These are phyloP conservation scores for Euura saliciscinereae DNA, from an alignment of 1,140 invertebrate genomes.

Conservation along the genomic window DNA sequence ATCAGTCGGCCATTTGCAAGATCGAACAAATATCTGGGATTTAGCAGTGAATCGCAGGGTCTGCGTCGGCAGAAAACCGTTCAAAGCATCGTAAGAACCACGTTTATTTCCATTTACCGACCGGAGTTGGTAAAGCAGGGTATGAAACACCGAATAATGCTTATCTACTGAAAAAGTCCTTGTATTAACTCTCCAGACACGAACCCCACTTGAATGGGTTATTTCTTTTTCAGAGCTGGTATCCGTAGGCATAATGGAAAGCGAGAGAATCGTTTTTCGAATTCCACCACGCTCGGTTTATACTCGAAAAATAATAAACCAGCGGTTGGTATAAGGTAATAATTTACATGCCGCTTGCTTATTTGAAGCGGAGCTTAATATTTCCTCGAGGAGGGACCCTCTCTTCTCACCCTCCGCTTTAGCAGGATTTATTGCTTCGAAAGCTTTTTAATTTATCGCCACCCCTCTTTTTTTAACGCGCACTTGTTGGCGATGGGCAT, in stretches of 20 bases:
- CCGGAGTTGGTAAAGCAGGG: no score
- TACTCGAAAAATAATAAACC: background rate
- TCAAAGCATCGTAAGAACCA: no score
- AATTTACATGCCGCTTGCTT: background rate
- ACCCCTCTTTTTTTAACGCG: background rate
- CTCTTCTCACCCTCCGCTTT: background rate
- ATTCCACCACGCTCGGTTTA: background rate
- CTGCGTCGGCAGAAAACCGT: no score
- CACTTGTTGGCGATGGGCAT: background rate
- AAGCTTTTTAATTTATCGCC: background rate
- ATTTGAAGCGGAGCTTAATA: slow-evolving; percentile 1
- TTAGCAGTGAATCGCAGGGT: no score
- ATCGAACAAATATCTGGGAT: no score
- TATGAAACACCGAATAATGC: no score
- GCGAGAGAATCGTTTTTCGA: background rate
- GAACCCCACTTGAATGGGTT: background rate
- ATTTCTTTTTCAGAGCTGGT: background rate
- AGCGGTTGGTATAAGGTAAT: background rate
- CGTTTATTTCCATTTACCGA: no score
- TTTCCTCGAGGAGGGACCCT: background rate
- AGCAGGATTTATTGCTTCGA: background rate
- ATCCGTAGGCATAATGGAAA: background rate
- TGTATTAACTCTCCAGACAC: no score
- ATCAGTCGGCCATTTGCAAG: no score
- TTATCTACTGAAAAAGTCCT: no score